Conservation (phyloP, 2,113 vertebrate genomes). For the Alethe castanea region DNA sequence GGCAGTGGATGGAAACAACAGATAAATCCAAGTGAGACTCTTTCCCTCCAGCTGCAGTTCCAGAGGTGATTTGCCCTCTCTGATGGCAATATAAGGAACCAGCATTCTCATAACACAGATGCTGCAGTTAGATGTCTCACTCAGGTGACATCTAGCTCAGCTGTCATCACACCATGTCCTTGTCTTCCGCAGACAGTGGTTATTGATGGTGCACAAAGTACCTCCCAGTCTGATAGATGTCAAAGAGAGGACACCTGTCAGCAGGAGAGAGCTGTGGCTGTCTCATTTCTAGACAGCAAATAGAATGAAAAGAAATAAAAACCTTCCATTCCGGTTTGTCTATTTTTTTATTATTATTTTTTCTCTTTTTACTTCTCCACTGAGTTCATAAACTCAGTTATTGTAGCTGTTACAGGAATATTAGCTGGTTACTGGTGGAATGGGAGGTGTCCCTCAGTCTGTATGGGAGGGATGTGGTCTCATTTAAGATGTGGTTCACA, state of each 20-base stretch:
- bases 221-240: neutral
- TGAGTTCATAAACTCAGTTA: neutral
- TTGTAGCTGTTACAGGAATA: neutral
- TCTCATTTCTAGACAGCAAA: neutral
- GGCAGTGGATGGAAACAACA: accelerated
- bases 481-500: constrained; percentile 36
- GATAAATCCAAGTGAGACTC: neutral
- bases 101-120: neutral
- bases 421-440: neutral
- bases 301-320: neutral
- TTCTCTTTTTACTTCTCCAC: neutral
- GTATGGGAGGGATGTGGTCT: constrained; percentile 16
- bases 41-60: neutral
- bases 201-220: neutral
- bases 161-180: neutral
- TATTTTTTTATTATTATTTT: neutral
- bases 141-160: neutral
- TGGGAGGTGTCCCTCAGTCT: neutral
- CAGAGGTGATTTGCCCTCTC: neutral
- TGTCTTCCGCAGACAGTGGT: neutral
- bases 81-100: neutral
- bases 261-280: neutral
- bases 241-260: neutral
- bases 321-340: neutral
- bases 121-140: neutral